Conservation (phyloP, 2,113 vertebrate species). For the Shinisaurus crocodilurus region DNA sequence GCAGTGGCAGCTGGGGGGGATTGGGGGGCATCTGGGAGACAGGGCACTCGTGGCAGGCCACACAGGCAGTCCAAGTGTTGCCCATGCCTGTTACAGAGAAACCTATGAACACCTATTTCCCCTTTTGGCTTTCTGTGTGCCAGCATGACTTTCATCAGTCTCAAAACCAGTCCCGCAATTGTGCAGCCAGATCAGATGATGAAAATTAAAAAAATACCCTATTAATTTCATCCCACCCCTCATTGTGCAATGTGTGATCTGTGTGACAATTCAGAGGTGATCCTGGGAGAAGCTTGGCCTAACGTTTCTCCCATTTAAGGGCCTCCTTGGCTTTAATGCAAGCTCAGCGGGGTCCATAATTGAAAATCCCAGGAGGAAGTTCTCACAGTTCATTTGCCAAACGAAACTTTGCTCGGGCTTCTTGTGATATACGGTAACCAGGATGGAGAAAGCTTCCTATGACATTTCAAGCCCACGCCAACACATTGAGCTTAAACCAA, state of each 20-base stretch:
- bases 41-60: no score
- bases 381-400: conserved; percentile 16
- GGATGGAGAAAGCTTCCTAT: conserved; percentile 62
- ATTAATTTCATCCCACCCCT: neutral
- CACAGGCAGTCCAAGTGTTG: no score
- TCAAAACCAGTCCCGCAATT: neutral
- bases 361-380: neutral
- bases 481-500: conserved; percentile 54
- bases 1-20: no score
- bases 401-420: conserved; percentile 41
- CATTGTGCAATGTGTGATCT: neutral
- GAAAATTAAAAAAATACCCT: neutral
- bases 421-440: neutral
- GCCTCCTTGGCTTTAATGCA: neutral
- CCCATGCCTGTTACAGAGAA: neutral
- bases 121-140: neutral
- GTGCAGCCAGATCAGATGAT: neutral
- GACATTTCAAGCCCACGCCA: conserved; percentile 65
- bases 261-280: neutral
- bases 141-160: neutral
- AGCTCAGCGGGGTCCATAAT: neutral
- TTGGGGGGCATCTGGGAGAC: no score
- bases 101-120: neutral
- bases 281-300: neutral
- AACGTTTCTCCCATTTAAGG: neutral